These are phyloP conservation scores for Chelonoidis abingdonii DNA, from an alignment of 2,113 vertebrate genomes.

Conservation along the genomic window DNA sequence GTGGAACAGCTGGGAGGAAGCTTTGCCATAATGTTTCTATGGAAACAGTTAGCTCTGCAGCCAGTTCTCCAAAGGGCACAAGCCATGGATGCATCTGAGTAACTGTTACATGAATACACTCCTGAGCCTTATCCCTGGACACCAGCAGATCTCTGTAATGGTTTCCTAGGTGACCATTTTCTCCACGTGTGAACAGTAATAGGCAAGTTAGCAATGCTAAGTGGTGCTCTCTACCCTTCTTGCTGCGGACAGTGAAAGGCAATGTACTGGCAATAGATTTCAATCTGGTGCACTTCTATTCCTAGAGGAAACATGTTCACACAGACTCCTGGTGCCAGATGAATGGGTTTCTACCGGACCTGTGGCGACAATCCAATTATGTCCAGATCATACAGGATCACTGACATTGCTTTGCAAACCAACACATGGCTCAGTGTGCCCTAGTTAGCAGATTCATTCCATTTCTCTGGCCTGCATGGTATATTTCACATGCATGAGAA, in stretches of 20 bases:
- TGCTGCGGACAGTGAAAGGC: background rate
- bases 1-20: conserved; percentile 7
- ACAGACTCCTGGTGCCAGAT: background rate
- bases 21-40: conserved; percentile 39
- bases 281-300: background rate
- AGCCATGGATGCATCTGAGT: conserved; percentile 6
- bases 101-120: background rate
- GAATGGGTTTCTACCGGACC: too few relatives aligned
- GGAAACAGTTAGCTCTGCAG: conserved; percentile 32
- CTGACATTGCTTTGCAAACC: background rate
- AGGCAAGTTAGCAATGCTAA: background rate
- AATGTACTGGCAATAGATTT: accelerated
- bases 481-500: background rate
- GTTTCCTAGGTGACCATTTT: conserved; percentile 22
- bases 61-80: conserved; percentile 13
- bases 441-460: background rate
- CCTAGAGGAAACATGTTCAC: background rate
- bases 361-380: too few relatives aligned
- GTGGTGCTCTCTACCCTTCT: background rate
- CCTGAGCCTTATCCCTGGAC: background rate
- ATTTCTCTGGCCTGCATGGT: background rate
- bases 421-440: background rate
- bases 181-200: background rate
- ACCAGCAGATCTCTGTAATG: background rate
- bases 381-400: background rate